Evolutionary conservation across 2,888 invertebrate species (phyloP), one percentile per base, ranked within the genome.

Genomic region (Tipula lateralis): DNA sequence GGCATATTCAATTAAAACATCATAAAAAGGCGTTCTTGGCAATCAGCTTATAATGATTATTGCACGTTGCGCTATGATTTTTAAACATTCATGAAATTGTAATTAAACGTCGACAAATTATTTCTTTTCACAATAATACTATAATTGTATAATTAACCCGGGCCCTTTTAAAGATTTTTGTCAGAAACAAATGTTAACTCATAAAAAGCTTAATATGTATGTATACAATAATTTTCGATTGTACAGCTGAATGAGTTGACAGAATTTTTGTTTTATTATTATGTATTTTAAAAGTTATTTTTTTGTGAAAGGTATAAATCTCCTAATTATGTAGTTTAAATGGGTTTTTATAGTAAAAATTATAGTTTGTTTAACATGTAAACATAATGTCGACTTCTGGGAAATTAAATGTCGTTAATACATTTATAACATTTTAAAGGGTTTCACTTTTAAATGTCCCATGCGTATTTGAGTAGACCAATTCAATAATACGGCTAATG

Each of bases 311-410:
- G 24, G 66, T 66, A 24, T 66, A 66, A 50, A 66, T 66, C 24
- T 66, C 66, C 66, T 24, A 66, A 66, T 66, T 66, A 66, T 24
- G 66, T 66, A 66, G 66, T 66, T 66, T 66, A 66, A 66, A 66
- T 66, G 66, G 24, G 1, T 66, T 66, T 66, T 12, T 24, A 66
- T 24, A 24, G 24, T 9, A 66, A 7, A 66, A 24, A 9, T 19
- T 66, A 66, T 66, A 66, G 66, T 66, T 66, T 66, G 66, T 66
- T 66, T 24, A 66, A 66, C 66, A 24, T 66, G 24, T 66, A 66
- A 66, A 66, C 6, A 24, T 24, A 66, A 24, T 66, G 66, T 66
- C 24, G 9, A 19, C 9, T 24, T 66, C 66, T 66, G 66, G 24
- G 24, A 66, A 66, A 9, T 66, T 9, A 50, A 50, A 50, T 16